Base-by-base conservation (phyloP, 2,113 vertebrate species). In the Charadrius vociferus region DNA sequence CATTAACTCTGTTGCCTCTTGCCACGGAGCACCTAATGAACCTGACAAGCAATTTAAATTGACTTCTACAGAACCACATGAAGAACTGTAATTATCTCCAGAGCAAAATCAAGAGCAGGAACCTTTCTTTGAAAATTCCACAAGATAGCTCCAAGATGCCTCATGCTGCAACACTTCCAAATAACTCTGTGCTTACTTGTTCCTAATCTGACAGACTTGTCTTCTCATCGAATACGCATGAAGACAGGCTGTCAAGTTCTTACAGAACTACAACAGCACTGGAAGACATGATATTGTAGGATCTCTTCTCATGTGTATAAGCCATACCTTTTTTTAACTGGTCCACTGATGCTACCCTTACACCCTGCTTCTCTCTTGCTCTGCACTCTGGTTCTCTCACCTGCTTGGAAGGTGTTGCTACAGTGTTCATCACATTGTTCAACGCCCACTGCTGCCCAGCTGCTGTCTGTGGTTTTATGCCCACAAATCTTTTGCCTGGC, bases 1-100 rank as follows among this genome's bases (percentile, higher is more conserved):
- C 95, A 98, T 79, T 7, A 98, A 45, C 23, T 96, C 89, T 7
- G 41, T 5, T 53, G 92, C 96, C 75, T 98, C 97, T 30, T 86
- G 92, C 97, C 97, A 97, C 0, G 20, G 70, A 47, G 67, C 36
- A 65, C 55, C 96, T 97, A 52, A 49, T 15, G 50, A 86, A 67
- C 24, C 53, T 26, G 8, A 72, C 4, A n/a, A 3, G 1, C 7
- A 5, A 37, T 37, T 53, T 6, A 52, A 83, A 2, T 41, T 37
- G 39, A n/a, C 32, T 67, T 55, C 39, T 15, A 34, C 34, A 72
- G 70, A 91, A 37, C 14, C 18, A 7, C 6, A 3, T 1, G 27
- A 12, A 65, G 47, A 91, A 39, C 24, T 2, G 3, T 2, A 12
- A 10, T 27, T 14, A 73, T 10, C 50, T 21, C 34, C 52, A 91